phyloP scores from a whole-genome alignment of 2,797 vertebrate species.

The Pitangus sulphuratus region DNA sequence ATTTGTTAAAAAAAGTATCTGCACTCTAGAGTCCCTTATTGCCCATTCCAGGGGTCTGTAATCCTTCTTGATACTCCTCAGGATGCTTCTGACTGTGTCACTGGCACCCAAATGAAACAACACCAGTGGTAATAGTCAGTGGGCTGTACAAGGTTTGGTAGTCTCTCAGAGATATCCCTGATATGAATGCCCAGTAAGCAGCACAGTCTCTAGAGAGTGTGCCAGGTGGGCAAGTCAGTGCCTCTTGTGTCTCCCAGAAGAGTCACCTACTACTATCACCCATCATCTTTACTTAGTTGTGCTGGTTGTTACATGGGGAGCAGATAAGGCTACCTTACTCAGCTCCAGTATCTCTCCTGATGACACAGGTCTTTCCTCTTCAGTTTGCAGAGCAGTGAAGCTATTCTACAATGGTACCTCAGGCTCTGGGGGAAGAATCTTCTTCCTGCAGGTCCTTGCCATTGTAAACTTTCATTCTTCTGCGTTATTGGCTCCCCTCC shows the following conservation, averaged over 20 bases:
- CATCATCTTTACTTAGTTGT: neutral
- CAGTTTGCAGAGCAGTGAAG: neutral
- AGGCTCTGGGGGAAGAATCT: neutral
- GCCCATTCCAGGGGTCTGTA: neutral
- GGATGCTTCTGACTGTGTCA: neutral
- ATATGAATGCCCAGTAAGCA: too few relatives aligned
- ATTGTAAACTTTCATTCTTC: neutral
- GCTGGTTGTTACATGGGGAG: neutral
- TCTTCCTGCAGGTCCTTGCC: neutral
- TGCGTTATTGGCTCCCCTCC: accelerated
- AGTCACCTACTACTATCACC: neutral
- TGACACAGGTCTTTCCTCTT: too few relatives aligned
- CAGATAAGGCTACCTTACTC: neutral
- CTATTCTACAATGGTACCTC: too few relatives aligned
- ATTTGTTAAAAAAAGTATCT: neutral
- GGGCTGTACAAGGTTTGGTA: neutral
- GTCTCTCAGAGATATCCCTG: neutral
- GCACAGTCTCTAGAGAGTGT: neutral
- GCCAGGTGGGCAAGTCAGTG: neutral
- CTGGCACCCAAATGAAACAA: neutral
- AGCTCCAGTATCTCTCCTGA: neutral
- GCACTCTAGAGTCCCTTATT: neutral
- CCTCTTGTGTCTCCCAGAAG: neutral
- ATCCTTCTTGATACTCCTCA: neutral
- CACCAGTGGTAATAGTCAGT: neutral